Conservation (phyloP, 1,140 invertebrate species). For the Drosophila mayri region DNA sequence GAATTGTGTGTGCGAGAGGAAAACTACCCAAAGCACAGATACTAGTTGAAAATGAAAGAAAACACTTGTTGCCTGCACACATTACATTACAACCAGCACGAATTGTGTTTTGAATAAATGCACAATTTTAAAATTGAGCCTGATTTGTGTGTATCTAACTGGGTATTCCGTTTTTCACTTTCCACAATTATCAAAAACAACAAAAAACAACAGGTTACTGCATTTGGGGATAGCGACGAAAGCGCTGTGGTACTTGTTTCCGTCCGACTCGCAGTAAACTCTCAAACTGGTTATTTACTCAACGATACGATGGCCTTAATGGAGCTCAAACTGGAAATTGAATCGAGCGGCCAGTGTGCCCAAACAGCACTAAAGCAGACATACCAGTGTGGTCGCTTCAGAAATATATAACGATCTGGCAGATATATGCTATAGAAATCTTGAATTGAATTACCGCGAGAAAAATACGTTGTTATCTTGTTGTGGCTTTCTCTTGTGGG, state of each 20-base stretch:
- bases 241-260: conserved; percentile 23
- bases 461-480: no score
- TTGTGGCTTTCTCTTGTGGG: no score
- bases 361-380: background rate
- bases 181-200: conserved; percentile 42
- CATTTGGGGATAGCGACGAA: conserved; percentile 21
- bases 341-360: background rate
- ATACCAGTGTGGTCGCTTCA: no score
- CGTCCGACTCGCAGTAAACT: conserved; percentile 26
- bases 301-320: conserved; percentile 18
- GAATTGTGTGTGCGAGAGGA: conserved; percentile 4
- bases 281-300: conserved; percentile 30
- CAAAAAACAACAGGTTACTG: conserved; percentile 34
- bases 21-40: conserved; percentile 7
- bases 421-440: background rate
- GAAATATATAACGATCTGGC: no score
- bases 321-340: conserved; percentile 14
- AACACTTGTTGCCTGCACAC: conserved; percentile 11
- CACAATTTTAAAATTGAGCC: conserved; percentile 20
- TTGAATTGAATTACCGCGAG: no score
- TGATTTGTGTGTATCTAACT: conserved; percentile 25
- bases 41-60: background rate
- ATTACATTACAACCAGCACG: background rate
- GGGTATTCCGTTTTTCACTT: conserved; percentile 28
- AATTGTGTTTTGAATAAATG: conserved; percentile 4